Evolutionary conservation across 2,888 invertebrate species (phyloP), one percentile per base, ranked within the genome.

Genomic region (Philopedon plagiatum): DNA sequence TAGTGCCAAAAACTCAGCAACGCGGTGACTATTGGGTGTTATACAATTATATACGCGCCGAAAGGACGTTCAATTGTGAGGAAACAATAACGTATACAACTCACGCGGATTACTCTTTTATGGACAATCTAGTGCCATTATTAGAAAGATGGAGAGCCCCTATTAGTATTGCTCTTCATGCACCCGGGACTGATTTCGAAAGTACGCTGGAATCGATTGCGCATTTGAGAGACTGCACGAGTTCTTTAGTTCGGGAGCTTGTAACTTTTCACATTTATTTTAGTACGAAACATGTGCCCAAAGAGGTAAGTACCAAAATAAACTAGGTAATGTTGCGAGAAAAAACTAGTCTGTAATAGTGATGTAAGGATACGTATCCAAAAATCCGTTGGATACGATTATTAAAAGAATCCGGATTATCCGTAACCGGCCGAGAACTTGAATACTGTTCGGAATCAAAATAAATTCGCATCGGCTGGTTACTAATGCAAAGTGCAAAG

Each of bases 261-360:
- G 94, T 94, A 84, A 94, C 95, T 75, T 96, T 97, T 88, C 96
- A 97, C 84, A 85, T 97, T 63, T 95, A 94, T 87, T 96, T 96
- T 87, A 93, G 94, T 80, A 91, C 92, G 81, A 93, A 94, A 82
- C 94, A 96, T 86, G 91, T 95, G 83, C 96, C 96, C 67, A 91
- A 91, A 86, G 85, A 87, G 86, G 90, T 90, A 77, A 85, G 84
- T 78, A 41, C n/a, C n/a, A n/a, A n/a, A n/a, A n/a, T n/a, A n/a
- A n/a, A n/a, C n/a, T n/a, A n/a, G n/a, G n/a, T n/a, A n/a, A n/a
- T n/a, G n/a, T n/a, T n/a, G n/a, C n/a, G n/a, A n/a, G n/a, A n/a
- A n/a, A n/a, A n/a, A n/a, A n/a, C n/a, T n/a, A n/a, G n/a, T n/a
- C n/a, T n/a, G n/a, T n/a, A n/a, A n/a, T n/a, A n/a, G n/a, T n/a